Evolutionary conservation across 2,888 invertebrate genomes (phyloP).

Genomic region (Blera fallax): DNA sequence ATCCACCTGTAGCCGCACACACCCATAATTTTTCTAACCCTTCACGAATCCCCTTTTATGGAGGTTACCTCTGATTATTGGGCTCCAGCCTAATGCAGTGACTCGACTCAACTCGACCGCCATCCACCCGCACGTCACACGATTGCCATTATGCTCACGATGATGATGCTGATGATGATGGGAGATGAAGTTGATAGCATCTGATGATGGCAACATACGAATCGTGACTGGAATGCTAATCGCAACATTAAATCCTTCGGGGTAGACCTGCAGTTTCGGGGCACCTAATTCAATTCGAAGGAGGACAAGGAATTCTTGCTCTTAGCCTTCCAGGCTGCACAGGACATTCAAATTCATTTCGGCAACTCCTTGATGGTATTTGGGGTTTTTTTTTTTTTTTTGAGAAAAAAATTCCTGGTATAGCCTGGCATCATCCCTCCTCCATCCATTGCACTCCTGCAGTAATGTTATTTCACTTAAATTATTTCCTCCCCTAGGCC

Average conservation of each 20-base stretch:
- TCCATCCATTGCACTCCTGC: slow-evolving; percentile 35
- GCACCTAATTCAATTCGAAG: slow-evolving; percentile 55
- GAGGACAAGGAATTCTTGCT: slow-evolving; percentile 17
- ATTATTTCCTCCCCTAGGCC: slow-evolving; percentile 16
- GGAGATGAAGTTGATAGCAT: slow-evolving; percentile 51
- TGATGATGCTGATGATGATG: slow-evolving; percentile 37
- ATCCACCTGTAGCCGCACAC: slow-evolving; percentile 50
- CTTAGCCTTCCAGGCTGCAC: neutral
- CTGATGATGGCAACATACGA: slow-evolving; percentile 50
- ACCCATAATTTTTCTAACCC: neutral
- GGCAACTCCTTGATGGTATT: slow-evolving; percentile 33
- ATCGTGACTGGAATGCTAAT: slow-evolving; percentile 67
- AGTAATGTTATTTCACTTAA: slow-evolving; percentile 55
- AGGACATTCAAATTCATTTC: slow-evolving; percentile 54
- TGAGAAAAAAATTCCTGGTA: neutral
- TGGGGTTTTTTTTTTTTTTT: neutral
- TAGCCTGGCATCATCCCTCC: slow-evolving; percentile 15
- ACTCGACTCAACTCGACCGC: slow-evolving; percentile 2
- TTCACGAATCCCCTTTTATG: neutral
- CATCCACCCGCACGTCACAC: slow-evolving; percentile 4
- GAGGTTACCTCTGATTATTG: slow-evolving; percentile 29
- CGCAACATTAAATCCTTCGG: slow-evolving; percentile 24
- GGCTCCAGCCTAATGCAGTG: slow-evolving; percentile 10
- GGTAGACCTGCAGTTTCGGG: slow-evolving; percentile 21
- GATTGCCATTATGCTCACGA: slow-evolving; percentile 26